A percentile compares a stretch with the other conserved stretches of the same genome.
phyloP scores from a whole-genome alignment of 1,140 invertebrate genomes.

The Drosophila sproati region DNA sequence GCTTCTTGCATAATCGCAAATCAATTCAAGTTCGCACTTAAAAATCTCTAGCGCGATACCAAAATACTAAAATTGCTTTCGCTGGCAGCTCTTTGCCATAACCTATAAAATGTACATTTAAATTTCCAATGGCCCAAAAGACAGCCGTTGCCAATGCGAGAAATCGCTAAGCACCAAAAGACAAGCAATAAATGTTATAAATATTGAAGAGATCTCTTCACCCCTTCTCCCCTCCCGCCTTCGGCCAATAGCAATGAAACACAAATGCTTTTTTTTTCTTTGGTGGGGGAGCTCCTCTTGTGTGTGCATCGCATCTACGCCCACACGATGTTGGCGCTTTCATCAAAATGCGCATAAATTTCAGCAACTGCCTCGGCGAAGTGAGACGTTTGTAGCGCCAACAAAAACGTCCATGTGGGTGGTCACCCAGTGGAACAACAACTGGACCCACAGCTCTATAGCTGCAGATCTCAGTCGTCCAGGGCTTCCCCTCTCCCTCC shows the following conservation, averaged over 20 bases:
- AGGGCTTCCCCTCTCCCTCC: not conserved
- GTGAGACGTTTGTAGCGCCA: conserved; percentile 75
- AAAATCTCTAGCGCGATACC: conserved; percentile 7
- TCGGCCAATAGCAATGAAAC: conserved; percentile 13
- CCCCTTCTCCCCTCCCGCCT: not conserved
- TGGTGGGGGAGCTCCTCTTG: not conserved
- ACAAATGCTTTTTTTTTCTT: conserved; percentile 13
- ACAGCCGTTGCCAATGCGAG: conserved; percentile 33
- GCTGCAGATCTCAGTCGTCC: not conserved
- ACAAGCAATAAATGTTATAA: conserved; percentile 58
- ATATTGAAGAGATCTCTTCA: conserved; percentile 38
- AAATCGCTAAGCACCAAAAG: conserved; percentile 44
- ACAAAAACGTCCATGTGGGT: conserved; percentile 64
- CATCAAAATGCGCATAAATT: conserved; percentile 82
- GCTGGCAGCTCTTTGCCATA: not conserved
- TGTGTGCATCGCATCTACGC: conserved; percentile 45
- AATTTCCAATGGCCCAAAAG: conserved; percentile 35
- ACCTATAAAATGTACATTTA: conserved; percentile 37
- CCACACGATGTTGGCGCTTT: conserved; percentile 65
- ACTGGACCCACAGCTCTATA: conserved; percentile 21
- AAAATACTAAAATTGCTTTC: not conserved
- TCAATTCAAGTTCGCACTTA: conserved; percentile 29
- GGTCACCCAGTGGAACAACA: conserved; percentile 50
- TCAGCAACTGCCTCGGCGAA: conserved; percentile 51
- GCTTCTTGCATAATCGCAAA: conserved; percentile 35